phyloP scores from a whole-genome alignment of 1,140 invertebrate genomes.

The Brachionus manjavacas region DNA sequence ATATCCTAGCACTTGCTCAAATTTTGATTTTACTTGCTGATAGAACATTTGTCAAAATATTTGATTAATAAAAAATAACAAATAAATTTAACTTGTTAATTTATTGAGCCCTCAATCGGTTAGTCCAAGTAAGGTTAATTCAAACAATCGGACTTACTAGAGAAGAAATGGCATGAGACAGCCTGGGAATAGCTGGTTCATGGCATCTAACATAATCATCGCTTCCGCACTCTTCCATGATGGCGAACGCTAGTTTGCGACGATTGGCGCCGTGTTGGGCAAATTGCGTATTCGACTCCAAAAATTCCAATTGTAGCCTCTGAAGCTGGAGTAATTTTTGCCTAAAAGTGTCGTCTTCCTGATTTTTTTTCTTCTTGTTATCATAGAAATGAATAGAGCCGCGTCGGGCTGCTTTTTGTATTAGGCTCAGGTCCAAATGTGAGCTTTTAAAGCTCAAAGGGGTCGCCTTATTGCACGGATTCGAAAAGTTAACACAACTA shows the following conservation, averaged over 20 bases:
- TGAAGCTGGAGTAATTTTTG: slow-evolving; percentile 5
- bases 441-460: background rate
- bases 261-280: background rate
- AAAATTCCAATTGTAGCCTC: background rate
- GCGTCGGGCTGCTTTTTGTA: background rate
- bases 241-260: background rate
- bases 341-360: background rate
- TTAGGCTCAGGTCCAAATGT: background rate
- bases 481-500: background rate
- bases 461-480: background rate
- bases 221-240: background rate
- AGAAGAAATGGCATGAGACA: slow-evolving; percentile 38
- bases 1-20: too few relatives aligned
- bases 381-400: slow-evolving; percentile 29
- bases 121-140: background rate
- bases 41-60: too few relatives aligned
- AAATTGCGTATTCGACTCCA: background rate
- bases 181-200: background rate
- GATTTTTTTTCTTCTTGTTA: slow-evolving; percentile 7
- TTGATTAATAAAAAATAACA: too few relatives aligned
- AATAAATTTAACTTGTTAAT: too few relatives aligned
- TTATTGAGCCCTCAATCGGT: background rate
- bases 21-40: too few relatives aligned
- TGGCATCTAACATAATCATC: background rate
- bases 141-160: background rate